These are phyloP conservation scores for Platysternon megacephalum DNA, from an alignment of 2,113 vertebrate species.

Conservation along the genomic window DNA sequence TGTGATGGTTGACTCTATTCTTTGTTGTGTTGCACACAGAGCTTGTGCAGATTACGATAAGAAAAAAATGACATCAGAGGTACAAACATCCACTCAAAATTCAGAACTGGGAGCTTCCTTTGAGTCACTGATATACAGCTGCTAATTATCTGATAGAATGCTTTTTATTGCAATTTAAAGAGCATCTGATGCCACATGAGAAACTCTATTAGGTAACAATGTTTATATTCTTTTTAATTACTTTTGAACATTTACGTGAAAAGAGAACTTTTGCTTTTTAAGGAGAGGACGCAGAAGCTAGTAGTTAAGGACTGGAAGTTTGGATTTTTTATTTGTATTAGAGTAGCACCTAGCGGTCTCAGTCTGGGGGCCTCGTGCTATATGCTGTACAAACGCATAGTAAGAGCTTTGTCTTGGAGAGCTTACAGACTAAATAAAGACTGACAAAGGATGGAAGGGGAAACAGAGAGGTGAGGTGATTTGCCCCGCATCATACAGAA, in stretches of 20 bases:
- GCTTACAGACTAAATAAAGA: background rate
- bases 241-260: background rate
- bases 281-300: background rate
- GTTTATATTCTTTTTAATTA: background rate
- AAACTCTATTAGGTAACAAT: background rate
- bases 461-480: background rate
- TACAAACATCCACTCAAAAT: slow-evolving; percentile 41
- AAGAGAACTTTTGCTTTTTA: background rate
- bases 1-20: slow-evolving; percentile 11
- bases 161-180: slow-evolving; percentile 18
- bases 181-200: slow-evolving; percentile 22
- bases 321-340: background rate
- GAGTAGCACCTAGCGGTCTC: background rate
- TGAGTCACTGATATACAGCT: slow-evolving; percentile 31
- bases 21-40: slow-evolving; percentile 2
- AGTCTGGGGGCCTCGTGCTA: background rate
- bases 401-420: background rate
- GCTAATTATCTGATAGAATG: slow-evolving; percentile 38
- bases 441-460: background rate
- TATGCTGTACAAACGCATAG: no score
- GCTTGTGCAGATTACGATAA: background rate
- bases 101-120: background rate
- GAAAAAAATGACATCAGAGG: slow-evolving; percentile 27
- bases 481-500: rapidly evolving
- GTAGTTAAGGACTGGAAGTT: background rate